phyloP scores from a whole-genome alignment of 2,113 vertebrate genomes.

The Danionella cerebrum region DNA sequence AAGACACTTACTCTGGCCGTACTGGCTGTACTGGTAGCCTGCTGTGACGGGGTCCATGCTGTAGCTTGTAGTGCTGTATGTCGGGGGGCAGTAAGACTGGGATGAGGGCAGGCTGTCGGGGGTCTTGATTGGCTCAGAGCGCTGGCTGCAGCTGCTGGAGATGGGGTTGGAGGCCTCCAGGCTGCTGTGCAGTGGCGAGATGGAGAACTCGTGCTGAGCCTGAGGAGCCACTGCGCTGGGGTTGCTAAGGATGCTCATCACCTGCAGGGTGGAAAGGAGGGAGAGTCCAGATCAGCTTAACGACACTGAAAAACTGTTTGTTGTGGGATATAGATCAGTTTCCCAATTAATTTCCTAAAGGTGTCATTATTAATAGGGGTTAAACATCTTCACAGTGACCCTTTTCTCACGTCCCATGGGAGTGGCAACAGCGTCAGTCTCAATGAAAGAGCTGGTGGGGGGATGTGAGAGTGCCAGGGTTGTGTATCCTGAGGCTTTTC shows the following conservation, averaged over 20 bases:
- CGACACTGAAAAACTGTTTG: background rate
- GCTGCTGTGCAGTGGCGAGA: constrained; percentile 83
- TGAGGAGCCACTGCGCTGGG: constrained; percentile 78
- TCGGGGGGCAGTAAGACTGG: constrained; percentile 94
- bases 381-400: constrained; percentile 19
- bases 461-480: constrained; percentile 13
- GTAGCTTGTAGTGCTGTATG: constrained; percentile 91
- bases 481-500: constrained; percentile 28
- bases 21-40: constrained; percentile 92
- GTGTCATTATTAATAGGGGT: constrained; percentile 1
- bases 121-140: constrained; percentile 82
- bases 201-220: constrained; percentile 88
- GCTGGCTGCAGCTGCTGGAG: constrained; percentile 89
- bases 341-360: constrained; percentile 15
- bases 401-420: constrained; percentile 21
- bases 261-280: constrained; percentile 59
- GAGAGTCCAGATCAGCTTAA: background rate
- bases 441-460: constrained; percentile 13
- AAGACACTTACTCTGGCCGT: constrained; percentile 85
- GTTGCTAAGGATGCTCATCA: constrained; percentile 93
- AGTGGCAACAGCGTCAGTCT: constrained; percentile 19
- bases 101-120: constrained; percentile 86
- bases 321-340: background rate
- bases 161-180: constrained; percentile 80
- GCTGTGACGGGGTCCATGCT: constrained; percentile 87